Conservation (phyloP, 2,797 vertebrate genomes). For the Rhinophrynus dorsalis region DNA sequence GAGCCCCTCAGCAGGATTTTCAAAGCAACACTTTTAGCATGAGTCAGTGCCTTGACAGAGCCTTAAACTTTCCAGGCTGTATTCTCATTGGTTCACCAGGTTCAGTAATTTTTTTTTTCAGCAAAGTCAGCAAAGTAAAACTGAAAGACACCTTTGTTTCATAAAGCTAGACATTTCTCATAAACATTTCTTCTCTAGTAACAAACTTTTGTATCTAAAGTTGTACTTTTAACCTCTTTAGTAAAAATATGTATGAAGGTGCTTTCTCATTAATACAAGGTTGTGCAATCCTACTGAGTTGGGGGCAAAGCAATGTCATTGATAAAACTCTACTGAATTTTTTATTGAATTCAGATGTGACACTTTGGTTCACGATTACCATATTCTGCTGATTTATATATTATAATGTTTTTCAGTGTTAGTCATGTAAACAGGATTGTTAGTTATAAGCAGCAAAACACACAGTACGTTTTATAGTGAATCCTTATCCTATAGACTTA, state of each 20-base stretch:
- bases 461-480: too few species aligned
- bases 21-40: slow-evolving; percentile 8
- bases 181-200: slow-evolving; percentile 23
- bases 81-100: slow-evolving; percentile 14
- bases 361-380: too few species aligned
- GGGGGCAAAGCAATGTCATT: too few species aligned
- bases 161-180: slow-evolving; percentile 28
- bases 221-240: slow-evolving; percentile 21
- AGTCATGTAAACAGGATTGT: too few species aligned
- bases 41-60: slow-evolving; percentile 32
- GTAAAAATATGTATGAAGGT: background rate
- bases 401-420: background rate
- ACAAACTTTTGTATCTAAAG: slow-evolving; percentile 32
- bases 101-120: slow-evolving; percentile 17
- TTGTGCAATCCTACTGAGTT: background rate
- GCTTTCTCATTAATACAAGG: background rate
- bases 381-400: too few species aligned
- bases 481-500: too few species aligned
- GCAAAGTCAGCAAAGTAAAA: slow-evolving; percentile 40
- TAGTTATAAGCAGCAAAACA: too few species aligned
- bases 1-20: background rate
- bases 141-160: slow-evolving; percentile 44
- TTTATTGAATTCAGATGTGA: too few species aligned
- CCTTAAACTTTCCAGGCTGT: slow-evolving; percentile 16
- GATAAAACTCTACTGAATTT: too few species aligned